Base-by-base conservation (phyloP, 2,888 invertebrate genomes). In the Nematopogon swammerdamellus region DNA sequence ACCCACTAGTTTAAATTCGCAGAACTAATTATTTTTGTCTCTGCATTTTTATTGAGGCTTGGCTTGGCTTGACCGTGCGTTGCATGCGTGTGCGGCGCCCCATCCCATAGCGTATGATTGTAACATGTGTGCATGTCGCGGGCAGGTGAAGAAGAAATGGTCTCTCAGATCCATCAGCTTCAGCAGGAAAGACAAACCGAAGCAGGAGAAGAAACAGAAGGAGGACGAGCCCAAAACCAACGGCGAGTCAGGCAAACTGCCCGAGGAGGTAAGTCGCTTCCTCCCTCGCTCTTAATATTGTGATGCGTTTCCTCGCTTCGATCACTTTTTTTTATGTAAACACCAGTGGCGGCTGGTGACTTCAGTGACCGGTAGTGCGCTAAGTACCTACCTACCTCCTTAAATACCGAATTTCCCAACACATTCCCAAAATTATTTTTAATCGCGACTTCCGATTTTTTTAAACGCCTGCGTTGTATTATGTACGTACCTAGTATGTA, bases 151-250 rank as follows among this genome's bases (percentile, higher is more conserved):
- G 85, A 92, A 91, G 85, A 92, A 92, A 82, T 92, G 91, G 91
- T 92, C 91, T 61, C 87, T 92, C 74, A 86, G 92, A 65, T 90
- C 88, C 65, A 88, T 92, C 79, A 91, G 91, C 65, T 92, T 92
- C 73, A 88, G 90, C 65, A 88, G 88, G 73, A 92, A 91, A 74
- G 92, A 92, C 68, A 92, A 92, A 81, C 87, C 86, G 59, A 92
- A 92, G 72, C 91, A 91, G 58, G 83, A 83, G 61, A 89, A 91
- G 71, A 82, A 82, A 57, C 75, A 77, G 59, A 84, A 72, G 51
- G 72, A 71, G 54, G 73, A 85, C 56, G 70, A 88, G 80, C 70
- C 82, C 68, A 70, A 82, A 70, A 64, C 76, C 59, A 79, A 83
- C 67, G 81, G 83, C 60, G 74, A 88, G 70, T 81, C 85, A 62